Evolutionary conservation across 2,113 vertebrate genomes (phyloP), one percentile per base, ranked within the genome.

Genomic region (Mobula hypostoma): DNA sequence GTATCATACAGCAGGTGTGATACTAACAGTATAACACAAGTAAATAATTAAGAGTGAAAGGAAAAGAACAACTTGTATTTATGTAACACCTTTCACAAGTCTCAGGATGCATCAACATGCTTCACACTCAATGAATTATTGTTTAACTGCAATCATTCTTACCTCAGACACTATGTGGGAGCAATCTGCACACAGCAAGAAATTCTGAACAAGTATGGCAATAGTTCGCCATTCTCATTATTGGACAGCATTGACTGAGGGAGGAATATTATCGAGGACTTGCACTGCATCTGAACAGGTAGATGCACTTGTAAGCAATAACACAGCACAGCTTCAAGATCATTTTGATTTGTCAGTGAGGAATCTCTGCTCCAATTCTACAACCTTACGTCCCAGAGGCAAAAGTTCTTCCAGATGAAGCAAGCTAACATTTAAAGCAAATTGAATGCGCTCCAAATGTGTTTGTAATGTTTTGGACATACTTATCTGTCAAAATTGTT

Each of bases 41-140:
- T 24, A 61, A 27, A 12, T 61, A 87, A 61, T 87, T 87, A 87
- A 29, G 27, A 9, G 21, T 27, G 83, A 87, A 61, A 61, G 36
- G 14, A 19, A 80, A 40, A 80, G 79, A 80, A 80, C 32, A 80
- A 80, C 79, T 80, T 80, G 36, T 80, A 87, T 87, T 87, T 87
- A 87, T 87, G 58, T 61, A 87, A 58, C 56, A 61, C 56, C 56
- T 87, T 63, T 87, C 24, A 29, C 83, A 70, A 29, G 4, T n/a
- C 83, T 61, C 56, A 61, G 56, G 48, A 29, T 87, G 27, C 27
- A 56, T 29, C 83, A 87, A 61, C 58, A 87, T 87, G 83, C 56
- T 87, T 87, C 83, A 87, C 80, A 82, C 17, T 21, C 24, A 29
- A 85, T 61, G 48, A 85, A 61, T 61, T 85, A 61, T 29, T 85